A percentile compares a stretch with the other conserved stretches of the same genome.
Conservation (phyloP, 92 coral and sea anemone species). For the Meandrina meandrites region DNA sequence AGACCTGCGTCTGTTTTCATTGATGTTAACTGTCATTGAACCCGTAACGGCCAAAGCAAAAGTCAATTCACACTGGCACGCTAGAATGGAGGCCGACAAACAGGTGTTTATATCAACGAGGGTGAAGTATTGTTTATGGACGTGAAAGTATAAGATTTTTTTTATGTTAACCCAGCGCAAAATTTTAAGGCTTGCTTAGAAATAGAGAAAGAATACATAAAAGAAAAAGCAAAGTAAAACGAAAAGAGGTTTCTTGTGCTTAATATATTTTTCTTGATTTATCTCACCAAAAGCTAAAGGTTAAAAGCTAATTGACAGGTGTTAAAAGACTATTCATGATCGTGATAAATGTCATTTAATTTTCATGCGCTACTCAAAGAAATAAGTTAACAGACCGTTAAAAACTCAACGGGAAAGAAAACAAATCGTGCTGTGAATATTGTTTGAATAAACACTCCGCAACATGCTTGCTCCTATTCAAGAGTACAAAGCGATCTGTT, state of each 20-base stretch:
- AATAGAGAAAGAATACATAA: neutral
- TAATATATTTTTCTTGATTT: neutral
- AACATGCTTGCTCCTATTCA: neutral
- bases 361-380: neutral
- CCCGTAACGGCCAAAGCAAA: too few relatives aligned
- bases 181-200: neutral
- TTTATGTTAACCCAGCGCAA: neutral
- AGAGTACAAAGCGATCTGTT: neutral
- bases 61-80: too few relatives aligned
- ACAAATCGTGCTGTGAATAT: neutral
- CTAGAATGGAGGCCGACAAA: too few relatives aligned
- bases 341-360: constrained; percentile 7
- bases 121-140: neutral
- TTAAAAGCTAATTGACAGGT: constrained; percentile 7
- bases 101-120: constrained; percentile 4
- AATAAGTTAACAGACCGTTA: neutral
- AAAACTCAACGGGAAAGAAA: neutral
- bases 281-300: neutral
- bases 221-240: neutral
- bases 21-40: too few relatives aligned
- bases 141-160: neutral
- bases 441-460: neutral
- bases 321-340: constrained; percentile 11
- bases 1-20: too few relatives aligned
- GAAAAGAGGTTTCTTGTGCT: neutral